A percentile compares a stretch with the other conserved stretches of the same genome.
Evolutionary conservation across 2,797 vertebrate genomes (phyloP).

Genomic region (Malurus leucopterus): DNA sequence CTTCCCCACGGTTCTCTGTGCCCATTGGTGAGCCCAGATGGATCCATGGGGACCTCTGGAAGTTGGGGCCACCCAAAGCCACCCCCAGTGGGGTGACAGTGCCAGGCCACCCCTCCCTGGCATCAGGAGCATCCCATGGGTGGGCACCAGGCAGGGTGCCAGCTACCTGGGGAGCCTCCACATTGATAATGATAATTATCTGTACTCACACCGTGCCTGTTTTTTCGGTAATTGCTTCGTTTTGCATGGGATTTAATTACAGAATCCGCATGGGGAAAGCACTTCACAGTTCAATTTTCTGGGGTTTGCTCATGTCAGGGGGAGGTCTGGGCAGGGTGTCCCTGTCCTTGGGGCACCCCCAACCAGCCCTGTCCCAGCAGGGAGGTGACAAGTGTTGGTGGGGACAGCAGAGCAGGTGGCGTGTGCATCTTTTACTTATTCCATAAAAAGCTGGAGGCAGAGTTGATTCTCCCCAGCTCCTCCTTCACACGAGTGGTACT

Average conservation of each 20-base stretch:
- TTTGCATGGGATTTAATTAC: constrained; percentile 37
- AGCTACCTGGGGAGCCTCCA: neutral
- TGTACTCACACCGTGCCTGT: neutral
- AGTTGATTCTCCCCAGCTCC: neutral
- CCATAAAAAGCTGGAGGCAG: rapidly evolving
- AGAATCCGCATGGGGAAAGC: neutral
- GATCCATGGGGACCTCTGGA: neutral
- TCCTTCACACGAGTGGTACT: neutral
- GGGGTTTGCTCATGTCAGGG: rapidly evolving
- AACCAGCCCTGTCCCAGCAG: neutral
- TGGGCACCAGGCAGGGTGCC: neutral
- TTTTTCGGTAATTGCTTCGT: neutral
- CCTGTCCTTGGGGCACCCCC: neutral
- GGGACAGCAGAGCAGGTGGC: neutral
- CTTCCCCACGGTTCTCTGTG: neutral
- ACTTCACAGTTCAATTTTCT: rapidly evolving
- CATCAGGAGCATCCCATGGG: neutral
- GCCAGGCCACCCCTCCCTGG: neutral
- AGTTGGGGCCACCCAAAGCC: neutral
- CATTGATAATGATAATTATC: neutral
- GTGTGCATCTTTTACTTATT: neutral
- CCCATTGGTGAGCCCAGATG: neutral
- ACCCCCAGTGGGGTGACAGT: neutral
- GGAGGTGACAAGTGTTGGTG: neutral
- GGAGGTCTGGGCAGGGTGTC: rapidly evolving